Base-by-base conservation (phyloP, 2,888 invertebrate genomes). In the Aquatica leii region DNA sequence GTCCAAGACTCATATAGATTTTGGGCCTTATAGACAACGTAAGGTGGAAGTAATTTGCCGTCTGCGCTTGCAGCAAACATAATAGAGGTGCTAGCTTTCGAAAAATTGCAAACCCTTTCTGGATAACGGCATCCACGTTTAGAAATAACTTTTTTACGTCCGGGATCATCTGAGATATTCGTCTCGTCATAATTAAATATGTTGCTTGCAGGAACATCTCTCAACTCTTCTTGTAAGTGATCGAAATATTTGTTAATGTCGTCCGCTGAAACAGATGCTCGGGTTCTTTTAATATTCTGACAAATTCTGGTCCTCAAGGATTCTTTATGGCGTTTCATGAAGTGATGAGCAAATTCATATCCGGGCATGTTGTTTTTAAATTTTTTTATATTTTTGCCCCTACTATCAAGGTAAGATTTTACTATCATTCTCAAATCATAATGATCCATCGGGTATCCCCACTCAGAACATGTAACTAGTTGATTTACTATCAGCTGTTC, bases 111-210 rank as follows among this genome's bases (percentile, higher is more conserved):
- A 17, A 74, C 69, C 20, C 71, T 37, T 53, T 76, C 71, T 18
- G 72, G 69, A 59, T 77, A 73, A 59, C 76, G 64, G 34, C 59
- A 52, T n/a, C 67, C 62, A 37, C 65, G 51, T 56, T 66, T 63
- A 66, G 21, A 41, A 12, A 69, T 62, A 14, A 51, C 58, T 48
- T 62, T 70, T 31, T 70, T 69, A 35, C 62, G 64, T 0, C 76
- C 78, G 17, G 76, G 76, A 51, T 80, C 75, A 56, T 78, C 78
- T 11, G 69, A 57, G 6, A 81, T 62, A 49, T 77, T 77, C 1
- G 75, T 77, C 61, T 78, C 76, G 61, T 79, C 77, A 68, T 76
- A 81, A 56, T 80, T 80, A 17, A 35, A 11, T 14, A 40, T 62
- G 54, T 37, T 14, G n/a, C 18, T 4, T 15, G 15, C 18, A 18